phyloP scores from a whole-genome alignment of 2,888 invertebrate genomes.

The Leptothorax acervorum region DNA sequence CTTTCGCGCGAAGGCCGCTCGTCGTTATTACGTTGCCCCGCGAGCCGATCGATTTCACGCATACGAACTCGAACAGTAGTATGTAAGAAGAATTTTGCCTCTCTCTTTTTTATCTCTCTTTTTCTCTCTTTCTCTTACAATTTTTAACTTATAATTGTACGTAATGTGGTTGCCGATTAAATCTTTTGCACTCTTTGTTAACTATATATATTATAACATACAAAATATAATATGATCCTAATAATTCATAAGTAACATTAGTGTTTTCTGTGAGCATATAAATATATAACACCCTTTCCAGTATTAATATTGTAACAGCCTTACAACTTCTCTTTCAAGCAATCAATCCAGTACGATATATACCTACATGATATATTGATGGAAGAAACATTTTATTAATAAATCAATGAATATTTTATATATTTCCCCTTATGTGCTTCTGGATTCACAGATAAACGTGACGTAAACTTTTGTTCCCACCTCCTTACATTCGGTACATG shows the following conservation, averaged over 20 bases:
- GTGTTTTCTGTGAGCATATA: not conserved
- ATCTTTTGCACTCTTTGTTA: not conserved
- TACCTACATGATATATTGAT: not conserved
- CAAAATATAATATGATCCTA: not conserved
- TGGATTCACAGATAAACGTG: not conserved
- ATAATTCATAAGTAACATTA: not conserved
- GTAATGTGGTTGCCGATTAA: not conserved
- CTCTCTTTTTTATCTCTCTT: not conserved
- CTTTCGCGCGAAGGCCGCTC: slow-evolving; percentile 52
- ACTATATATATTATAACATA: not conserved
- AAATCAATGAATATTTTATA: not conserved
- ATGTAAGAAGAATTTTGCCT: not conserved
- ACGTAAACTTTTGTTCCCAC: not conserved
- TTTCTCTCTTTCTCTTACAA: not conserved
- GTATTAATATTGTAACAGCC: not conserved
- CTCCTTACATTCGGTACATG: not conserved
- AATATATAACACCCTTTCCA: not conserved
- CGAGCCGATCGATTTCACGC: slow-evolving; percentile 44
- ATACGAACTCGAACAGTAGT: slow-evolving; percentile 2
- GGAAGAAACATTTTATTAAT: not conserved
- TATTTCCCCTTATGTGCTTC: not conserved
- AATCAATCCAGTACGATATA: not conserved
- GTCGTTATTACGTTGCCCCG: slow-evolving; percentile 44
- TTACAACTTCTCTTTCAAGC: not conserved
- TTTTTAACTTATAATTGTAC: not conserved